A percentile compares a stretch with the other conserved stretches of the same genome.
Evolutionary conservation across 2,888 invertebrate species (phyloP).

Genomic region (Chaitophorus viminalis): DNA sequence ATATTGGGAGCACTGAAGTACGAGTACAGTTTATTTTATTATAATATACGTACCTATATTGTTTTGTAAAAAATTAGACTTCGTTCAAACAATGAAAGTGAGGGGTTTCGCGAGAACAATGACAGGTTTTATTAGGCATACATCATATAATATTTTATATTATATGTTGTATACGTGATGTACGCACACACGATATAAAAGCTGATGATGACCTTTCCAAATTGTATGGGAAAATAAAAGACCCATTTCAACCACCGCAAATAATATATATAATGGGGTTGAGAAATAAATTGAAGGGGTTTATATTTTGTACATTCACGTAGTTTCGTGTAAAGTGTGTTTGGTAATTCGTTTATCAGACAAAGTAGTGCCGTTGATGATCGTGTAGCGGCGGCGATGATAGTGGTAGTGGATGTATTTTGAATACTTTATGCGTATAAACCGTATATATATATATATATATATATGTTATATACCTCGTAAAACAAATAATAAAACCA

Average conservation of each 20-base stretch:
- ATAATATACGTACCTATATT: no score
- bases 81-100: not conserved
- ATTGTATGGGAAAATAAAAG: not conserved
- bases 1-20: no score
- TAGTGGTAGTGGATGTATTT: not conserved
- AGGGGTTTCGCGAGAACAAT: not conserved
- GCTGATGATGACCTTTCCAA: not conserved
- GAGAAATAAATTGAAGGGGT: not conserved
- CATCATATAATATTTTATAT: no score
- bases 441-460: no score
- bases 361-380: not conserved
- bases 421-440: constrained; percentile 13
- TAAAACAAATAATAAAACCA: constrained; percentile 10
- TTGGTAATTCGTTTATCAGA: not conserved
- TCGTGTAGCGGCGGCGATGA: not conserved
- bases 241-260: not conserved
- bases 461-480: no score
- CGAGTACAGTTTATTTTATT: no score
- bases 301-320: not conserved
- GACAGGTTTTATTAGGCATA: not conserved
- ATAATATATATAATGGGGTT: not conserved
- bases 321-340: not conserved
- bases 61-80: not conserved
- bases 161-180: no score
- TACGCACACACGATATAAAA: not conserved